Evolutionary conservation across 1,140 invertebrate genomes (phyloP).

Genomic region (Ooceraea biroi): DNA sequence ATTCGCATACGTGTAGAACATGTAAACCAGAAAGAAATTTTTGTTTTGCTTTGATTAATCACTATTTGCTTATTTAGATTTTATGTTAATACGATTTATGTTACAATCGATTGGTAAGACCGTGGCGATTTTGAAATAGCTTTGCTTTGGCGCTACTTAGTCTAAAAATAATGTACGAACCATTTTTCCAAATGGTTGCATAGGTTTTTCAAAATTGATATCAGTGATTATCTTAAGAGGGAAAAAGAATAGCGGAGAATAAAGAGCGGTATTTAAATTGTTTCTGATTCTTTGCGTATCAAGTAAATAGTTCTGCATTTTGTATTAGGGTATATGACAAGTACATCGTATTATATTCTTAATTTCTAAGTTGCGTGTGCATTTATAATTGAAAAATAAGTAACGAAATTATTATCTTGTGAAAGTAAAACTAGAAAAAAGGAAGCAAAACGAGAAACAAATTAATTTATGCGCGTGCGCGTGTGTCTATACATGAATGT

Average conservation of each 20-base stretch:
- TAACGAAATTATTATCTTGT: background rate
- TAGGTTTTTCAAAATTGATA: slow-evolving; percentile 17
- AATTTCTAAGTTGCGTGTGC: background rate
- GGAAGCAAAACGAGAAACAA: slow-evolving; percentile 2
- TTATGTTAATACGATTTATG: background rate
- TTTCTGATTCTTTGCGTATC: background rate
- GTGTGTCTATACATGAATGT: no score
- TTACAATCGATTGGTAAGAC: background rate
- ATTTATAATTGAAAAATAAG: slow-evolving; percentile 19
- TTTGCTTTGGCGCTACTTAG: background rate
- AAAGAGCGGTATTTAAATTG: background rate
- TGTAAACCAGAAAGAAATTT: slow-evolving; percentile 25
- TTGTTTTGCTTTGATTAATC: background rate
- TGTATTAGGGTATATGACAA: slow-evolving; percentile 3
- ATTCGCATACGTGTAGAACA: slow-evolving; percentile 43
- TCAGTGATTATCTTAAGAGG: background rate
- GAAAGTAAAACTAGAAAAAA: slow-evolving; percentile 13
- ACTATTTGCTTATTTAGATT: background rate
- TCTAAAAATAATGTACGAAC: background rate
- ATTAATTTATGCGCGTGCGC: background rate
- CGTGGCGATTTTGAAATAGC: background rate
- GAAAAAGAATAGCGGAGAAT: background rate
- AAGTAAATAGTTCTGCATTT: background rate
- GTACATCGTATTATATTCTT: slow-evolving; percentile 4
- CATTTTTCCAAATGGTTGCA: background rate